Evolutionary conservation across 2,797 vertebrate genomes (phyloP).

Genomic region (Lagodon rhomboides): DNA sequence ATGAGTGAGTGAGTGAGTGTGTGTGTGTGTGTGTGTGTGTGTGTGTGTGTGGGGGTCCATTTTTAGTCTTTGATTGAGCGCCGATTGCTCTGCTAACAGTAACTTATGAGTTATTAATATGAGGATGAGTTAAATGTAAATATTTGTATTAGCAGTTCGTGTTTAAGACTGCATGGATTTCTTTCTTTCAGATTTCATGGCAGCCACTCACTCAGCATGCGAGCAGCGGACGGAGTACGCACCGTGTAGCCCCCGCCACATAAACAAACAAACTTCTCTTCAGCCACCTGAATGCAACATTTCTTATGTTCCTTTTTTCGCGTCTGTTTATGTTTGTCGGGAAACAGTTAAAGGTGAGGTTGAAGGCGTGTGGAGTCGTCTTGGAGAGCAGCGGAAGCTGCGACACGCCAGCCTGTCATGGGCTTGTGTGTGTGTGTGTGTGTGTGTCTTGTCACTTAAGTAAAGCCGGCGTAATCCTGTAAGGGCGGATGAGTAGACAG

Average conservation of each 20-base stretch:
- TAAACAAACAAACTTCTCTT: not conserved
- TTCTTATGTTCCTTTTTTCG: not conserved
- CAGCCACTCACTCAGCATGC: not conserved
- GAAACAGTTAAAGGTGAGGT: not conserved
- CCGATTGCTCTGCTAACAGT: not conserved
- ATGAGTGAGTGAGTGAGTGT: not conserved
- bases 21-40: not conserved
- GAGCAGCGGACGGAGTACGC: not conserved
- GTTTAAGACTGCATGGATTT: not conserved
- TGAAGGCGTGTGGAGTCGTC: not conserved
- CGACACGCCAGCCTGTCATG: conserved; percentile 27
- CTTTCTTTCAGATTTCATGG: not conserved
- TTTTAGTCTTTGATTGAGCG: not conserved
- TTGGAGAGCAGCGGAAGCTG: conserved; percentile 23
- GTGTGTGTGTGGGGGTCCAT: not conserved
- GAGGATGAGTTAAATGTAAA: not conserved
- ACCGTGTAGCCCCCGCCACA: not conserved
- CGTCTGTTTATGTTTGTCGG: not conserved
- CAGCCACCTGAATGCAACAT: not conserved
- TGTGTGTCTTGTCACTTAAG: conserved; percentile 77
- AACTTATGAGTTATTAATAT: not conserved
- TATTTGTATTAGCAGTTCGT: not conserved
- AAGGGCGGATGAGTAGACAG: conserved; percentile 84
- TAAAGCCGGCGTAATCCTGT: conserved; percentile 84
- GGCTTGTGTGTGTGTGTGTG: conserved; percentile 40